A percentile compares a stretch with the other conserved stretches of the same genome.
Conservation (phyloP, 2,888 invertebrate genomes). For the Lycaena phlaeas region DNA sequence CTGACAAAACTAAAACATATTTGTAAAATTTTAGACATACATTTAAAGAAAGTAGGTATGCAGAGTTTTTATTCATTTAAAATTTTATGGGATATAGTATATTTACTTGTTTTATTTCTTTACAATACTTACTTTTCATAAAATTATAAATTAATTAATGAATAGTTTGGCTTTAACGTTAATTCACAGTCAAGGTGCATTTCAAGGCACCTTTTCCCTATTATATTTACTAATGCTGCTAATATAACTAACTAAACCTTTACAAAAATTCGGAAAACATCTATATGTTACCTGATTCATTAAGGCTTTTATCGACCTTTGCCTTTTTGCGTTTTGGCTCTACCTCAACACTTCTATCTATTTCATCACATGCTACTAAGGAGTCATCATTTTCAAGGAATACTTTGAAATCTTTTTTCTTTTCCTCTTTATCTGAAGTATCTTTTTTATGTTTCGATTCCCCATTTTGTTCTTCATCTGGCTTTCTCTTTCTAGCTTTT, state of each 20-base stretch:
- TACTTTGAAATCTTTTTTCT: constrained; percentile 30
- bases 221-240: no score
- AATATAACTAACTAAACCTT: no score
- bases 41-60: no score
- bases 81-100: no score
- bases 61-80: no score
- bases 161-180: no score
- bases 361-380: constrained; percentile 15
- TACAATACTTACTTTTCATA: no score
- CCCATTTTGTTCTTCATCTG: constrained; percentile 11
- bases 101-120: no score
- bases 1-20: constrained; percentile 54
- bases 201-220: no score
- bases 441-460: constrained; percentile 11
- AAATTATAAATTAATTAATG: no score
- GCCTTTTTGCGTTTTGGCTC: constrained; percentile 27
- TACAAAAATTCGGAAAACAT: no score
- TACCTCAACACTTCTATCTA: constrained; percentile 1
- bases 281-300: constrained; percentile 47
- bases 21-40: not conserved
- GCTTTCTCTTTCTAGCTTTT: constrained; percentile 14
- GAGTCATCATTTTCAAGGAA: constrained; percentile 32
- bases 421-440: constrained; percentile 15
- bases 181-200: no score
- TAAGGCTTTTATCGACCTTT: constrained; percentile 40